Conservation (phyloP, 2,113 vertebrate species). For the Oryzias woworae region DNA sequence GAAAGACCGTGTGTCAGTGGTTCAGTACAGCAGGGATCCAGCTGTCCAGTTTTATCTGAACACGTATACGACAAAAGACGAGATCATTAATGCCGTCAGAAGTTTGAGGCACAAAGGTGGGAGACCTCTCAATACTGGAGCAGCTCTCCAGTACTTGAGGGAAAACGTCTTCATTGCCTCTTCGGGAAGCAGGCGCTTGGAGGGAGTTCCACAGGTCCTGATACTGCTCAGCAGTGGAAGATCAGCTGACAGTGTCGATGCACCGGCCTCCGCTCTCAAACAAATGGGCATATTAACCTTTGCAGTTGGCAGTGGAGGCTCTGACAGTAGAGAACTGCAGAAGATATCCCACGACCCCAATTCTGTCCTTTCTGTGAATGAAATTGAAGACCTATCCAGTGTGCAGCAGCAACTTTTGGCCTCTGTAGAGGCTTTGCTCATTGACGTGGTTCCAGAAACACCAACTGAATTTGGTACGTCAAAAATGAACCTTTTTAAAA, state of each 20-base stretch:
- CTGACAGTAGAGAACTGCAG: constrained; percentile 31
- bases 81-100: background rate
- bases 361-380: constrained; percentile 19
- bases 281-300: constrained; percentile 41
- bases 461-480: constrained; percentile 28
- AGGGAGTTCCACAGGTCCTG: constrained; percentile 80
- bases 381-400: constrained; percentile 68
- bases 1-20: constrained; percentile 82
- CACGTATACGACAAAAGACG: constrained; percentile 80
- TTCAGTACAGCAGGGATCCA: constrained; percentile 78
- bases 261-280: constrained; percentile 53
- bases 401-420: constrained; percentile 41
- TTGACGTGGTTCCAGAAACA: background rate
- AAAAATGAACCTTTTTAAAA: background rate
- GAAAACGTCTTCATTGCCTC: constrained; percentile 77
- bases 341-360: constrained; percentile 36
- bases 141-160: constrained; percentile 69
- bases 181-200: constrained; percentile 80
- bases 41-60: constrained; percentile 84
- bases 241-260: constrained; percentile 56
- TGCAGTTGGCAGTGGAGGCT: constrained; percentile 36
- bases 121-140: constrained; percentile 20
- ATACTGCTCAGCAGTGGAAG: constrained; percentile 53
- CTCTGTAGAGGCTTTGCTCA: constrained; percentile 22
- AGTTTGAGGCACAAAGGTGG: background rate